Evolutionary conservation across 2,797 vertebrate genomes (phyloP).

Genomic region (Hypotaenidia philippensis): DNA sequence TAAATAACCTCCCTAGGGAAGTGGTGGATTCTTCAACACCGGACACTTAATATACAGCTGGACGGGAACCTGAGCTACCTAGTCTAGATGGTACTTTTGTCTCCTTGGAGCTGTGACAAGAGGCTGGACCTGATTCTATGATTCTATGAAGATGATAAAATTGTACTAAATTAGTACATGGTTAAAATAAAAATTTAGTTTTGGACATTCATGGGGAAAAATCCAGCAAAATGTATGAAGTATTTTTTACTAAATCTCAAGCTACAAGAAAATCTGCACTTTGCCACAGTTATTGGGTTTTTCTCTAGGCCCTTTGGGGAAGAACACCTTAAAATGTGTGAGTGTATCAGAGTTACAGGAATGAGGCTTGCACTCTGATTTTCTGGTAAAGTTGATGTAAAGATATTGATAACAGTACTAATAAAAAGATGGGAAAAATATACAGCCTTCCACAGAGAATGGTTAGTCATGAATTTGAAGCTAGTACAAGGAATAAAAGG

Average conservation of each 20-base stretch:
- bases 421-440: background rate
- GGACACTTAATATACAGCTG: no score
- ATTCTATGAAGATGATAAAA: background rate
- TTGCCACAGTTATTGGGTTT: rapidly evolving
- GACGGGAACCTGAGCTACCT: no score
- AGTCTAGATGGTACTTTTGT: no score
- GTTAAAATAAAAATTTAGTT: background rate
- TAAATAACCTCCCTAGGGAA: no score
- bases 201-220: background rate
- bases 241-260: background rate
- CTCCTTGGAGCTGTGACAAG: no score
- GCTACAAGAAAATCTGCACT: background rate
- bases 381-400: background rate
- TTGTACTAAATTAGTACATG: background rate
- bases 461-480: conserved; percentile 11
- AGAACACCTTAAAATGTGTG: background rate
- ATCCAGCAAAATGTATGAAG: rapidly evolving
- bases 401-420: background rate
- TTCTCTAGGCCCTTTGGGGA: background rate
- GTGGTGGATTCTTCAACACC: no score
- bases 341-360: background rate
- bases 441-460: background rate
- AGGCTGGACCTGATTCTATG: no score
- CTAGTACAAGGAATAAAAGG: background rate
- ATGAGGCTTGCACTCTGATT: background rate